Conservation (phyloP, 1,140 invertebrate genomes). For the Orchesella cincta region DNA sequence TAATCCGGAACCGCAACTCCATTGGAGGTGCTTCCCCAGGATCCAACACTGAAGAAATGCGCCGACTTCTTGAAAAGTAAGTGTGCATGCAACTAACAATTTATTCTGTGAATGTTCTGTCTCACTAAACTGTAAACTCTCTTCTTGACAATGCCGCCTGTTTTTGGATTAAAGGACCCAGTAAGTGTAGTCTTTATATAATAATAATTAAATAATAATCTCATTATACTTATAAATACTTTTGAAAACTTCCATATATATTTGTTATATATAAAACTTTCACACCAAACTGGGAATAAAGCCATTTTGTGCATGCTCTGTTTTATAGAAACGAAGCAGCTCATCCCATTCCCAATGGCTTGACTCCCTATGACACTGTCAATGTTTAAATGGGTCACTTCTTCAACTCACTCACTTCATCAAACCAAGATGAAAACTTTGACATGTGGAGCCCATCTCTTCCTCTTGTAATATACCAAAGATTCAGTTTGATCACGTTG, state of each 20-base stretch:
- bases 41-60: constrained; percentile 89
- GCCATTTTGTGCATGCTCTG: neutral
- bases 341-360: constrained; percentile 60
- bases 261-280: neutral
- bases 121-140: no score
- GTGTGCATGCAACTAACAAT: constrained; percentile 49
- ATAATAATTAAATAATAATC: neutral
- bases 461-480: constrained; percentile 22
- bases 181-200: neutral
- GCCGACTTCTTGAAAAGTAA: constrained; percentile 94
- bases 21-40: constrained; percentile 57
- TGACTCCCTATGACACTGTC: constrained; percentile 96
- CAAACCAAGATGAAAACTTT: neutral
- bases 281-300: neutral
- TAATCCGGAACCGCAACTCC: constrained; percentile 49
- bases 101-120: neutral
- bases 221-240: neutral
- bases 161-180: constrained; percentile 7
- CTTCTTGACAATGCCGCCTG: no score
- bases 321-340: constrained; percentile 48
- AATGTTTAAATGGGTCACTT: constrained; percentile 78
- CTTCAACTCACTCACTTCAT: no score
- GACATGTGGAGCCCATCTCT: neutral
- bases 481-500: neutral
- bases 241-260: no score